phyloP scores from a whole-genome alignment of 1,140 invertebrate genomes.

The Idris sp. region DNA sequence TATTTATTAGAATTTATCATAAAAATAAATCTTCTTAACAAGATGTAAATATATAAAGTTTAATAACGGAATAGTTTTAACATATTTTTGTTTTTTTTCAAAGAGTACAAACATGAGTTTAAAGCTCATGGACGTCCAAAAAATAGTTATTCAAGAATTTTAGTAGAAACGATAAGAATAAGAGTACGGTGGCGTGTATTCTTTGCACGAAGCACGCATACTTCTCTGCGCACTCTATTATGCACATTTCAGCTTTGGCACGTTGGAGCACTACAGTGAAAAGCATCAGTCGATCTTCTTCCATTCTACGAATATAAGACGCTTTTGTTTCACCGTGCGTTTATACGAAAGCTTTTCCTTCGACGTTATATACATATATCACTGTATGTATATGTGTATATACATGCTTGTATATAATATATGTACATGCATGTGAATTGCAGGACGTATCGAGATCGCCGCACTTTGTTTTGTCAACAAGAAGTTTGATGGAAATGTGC shows the following conservation, averaged over 20 bases:
- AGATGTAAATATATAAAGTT: no score
- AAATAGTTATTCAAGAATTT: slow-evolving; percentile 37
- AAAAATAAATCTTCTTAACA: no score
- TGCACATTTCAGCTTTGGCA: slow-evolving; percentile 62
- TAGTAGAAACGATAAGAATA: slow-evolving; percentile 48
- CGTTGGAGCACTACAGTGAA: slow-evolving; percentile 56
- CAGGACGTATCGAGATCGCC: slow-evolving; percentile 31
- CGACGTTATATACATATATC: slow-evolving; percentile 37
- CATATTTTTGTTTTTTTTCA: no score
- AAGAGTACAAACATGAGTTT: no score
- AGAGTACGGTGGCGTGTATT: slow-evolving; percentile 60
- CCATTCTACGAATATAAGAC: slow-evolving; percentile 56
- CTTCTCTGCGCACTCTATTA: slow-evolving; percentile 58
- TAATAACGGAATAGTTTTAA: no score
- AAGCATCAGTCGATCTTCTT: slow-evolving; percentile 59
- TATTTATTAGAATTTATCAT: no score
- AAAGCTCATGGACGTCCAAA: no score
- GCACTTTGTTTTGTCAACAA: slow-evolving; percentile 2
- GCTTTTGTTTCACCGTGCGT: slow-evolving; percentile 57
- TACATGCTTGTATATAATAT: slow-evolving; percentile 17
- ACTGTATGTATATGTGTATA: no score
- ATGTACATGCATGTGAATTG: slow-evolving; percentile 34
- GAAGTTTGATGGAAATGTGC: neutral
- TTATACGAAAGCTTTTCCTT: slow-evolving; percentile 49
- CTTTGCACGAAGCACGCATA: slow-evolving; percentile 61